Evolutionary conservation across 2,113 vertebrate species (phyloP).

Genomic region (Condylura cristata): DNA sequence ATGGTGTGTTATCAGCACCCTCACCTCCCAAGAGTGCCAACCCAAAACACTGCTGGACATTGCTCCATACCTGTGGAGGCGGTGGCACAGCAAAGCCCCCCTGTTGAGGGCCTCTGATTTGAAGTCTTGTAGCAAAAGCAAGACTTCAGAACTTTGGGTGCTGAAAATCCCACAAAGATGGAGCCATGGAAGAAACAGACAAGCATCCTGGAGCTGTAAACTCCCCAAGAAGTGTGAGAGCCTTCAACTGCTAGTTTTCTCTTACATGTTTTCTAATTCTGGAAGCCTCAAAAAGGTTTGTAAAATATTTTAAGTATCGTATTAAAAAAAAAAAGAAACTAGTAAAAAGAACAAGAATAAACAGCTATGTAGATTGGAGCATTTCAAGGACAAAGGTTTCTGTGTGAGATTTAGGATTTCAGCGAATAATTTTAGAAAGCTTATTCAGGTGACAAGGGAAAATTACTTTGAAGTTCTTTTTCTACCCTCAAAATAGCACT

Average conservation of each 20-base stretch:
- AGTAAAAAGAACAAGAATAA: background rate
- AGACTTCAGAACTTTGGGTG: background rate
- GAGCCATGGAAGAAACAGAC: background rate
- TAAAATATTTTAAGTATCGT: background rate
- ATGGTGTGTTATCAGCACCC: background rate
- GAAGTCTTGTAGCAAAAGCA: background rate
- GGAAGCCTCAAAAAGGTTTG: background rate
- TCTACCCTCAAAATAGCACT: background rate
- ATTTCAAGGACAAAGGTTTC: background rate
- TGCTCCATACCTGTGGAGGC: background rate
- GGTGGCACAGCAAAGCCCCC: background rate
- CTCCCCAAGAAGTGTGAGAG: background rate
- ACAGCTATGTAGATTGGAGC: background rate
- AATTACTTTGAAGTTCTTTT: constrained; percentile 24
- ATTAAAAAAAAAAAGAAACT: background rate
- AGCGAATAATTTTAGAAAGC: background rate
- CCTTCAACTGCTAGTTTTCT: background rate
- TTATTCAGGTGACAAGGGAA: constrained; percentile 32
- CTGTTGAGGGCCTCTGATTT: background rate
- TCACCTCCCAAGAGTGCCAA: accelerated
- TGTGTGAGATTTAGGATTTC: background rate
- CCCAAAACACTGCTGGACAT: background rate
- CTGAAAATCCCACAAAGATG: background rate
- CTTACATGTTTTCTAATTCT: background rate
- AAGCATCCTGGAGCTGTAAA: background rate